Evolutionary conservation across 2,113 vertebrate species (phyloP), one percentile per base, ranked within the genome.

Genomic region (Corvus moneduloides): DNA sequence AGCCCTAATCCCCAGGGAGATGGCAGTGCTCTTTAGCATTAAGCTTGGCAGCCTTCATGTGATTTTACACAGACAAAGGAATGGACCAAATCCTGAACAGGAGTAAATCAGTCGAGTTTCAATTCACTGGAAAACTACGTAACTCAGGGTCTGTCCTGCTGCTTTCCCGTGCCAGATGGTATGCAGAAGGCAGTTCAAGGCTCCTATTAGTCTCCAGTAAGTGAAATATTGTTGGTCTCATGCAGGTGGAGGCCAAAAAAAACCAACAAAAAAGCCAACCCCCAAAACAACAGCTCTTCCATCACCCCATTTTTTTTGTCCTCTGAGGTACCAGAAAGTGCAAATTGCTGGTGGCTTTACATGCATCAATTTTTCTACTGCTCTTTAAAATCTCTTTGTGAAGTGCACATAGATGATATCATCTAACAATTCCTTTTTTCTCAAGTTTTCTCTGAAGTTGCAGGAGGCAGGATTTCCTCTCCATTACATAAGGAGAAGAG

Each of bases 401-500:
- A 79, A 59, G 13, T 7, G 18, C 46, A 66, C 21, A 26, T 2
- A 92, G 76, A 49, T 93, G 48, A 48, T 78, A 87, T 0, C 68
- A 90, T 82, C 75, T 61, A 43, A 64, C 59, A 92, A 88, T 10
- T 49, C 52, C 41, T 83, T 94, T 91, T 63, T 80, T 80, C 61
- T 84, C 58, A 49, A 41, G 30, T 84, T 94, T 93, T 93, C 81
- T 84, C 79, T 80, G 72, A 73, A 90, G 82, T 54, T n/a, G 32
- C 66, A 90, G 81, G 22, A 96, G 87, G 54, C 93, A 91, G 95
- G 94, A 97, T 95, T 96, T 95, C 92, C 94, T 94, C 91, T 74
- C 77, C 61, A 30, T 96, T 96, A 89, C 90, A 82, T 89, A 92
- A 94, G 83, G 44, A 80, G 26, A 15, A 66, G 69, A 89, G 68